Conservation (phyloP, 2,797 vertebrate genomes). For the Pseudomugil gertrudae region DNA sequence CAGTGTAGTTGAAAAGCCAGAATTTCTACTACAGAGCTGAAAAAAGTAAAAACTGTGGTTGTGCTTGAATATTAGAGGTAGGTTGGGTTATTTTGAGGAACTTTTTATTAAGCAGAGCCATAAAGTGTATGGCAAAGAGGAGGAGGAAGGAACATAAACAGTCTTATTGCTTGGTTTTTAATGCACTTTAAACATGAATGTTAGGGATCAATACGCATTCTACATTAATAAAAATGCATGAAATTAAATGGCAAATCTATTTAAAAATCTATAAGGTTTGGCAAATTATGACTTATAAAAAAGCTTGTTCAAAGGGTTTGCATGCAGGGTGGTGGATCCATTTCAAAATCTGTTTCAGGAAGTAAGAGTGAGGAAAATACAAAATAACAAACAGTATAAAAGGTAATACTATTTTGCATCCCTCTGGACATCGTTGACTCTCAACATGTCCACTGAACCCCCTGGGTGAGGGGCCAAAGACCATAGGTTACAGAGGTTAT, state of each 20-base stretch:
- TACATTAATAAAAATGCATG: conserved; percentile 1
- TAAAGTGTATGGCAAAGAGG: background rate
- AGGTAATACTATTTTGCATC: conserved; percentile 32
- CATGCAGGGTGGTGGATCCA: conserved; percentile 3
- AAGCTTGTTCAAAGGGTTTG: background rate
- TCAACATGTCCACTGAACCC: conserved; percentile 56
- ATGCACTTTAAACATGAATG: conserved; percentile 12
- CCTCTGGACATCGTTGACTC: conserved; percentile 72
- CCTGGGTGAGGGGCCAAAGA: conserved; percentile 53
- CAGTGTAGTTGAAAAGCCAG: conserved; percentile 8
- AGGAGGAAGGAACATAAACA: background rate
- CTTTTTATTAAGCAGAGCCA: too few relatives aligned
- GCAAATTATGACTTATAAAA: too few relatives aligned
- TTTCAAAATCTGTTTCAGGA: conserved; percentile 50
- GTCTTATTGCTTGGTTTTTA: conserved; percentile 4
- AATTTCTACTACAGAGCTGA: background rate
- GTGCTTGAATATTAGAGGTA: background rate
- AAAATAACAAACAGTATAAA: conserved; percentile 42
- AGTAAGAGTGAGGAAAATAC: conserved; percentile 24
- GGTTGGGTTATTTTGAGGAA: too few relatives aligned
- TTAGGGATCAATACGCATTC: too few relatives aligned
- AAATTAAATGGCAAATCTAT: background rate
- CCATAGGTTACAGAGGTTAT: conserved; percentile 49
- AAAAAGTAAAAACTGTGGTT: background rate
- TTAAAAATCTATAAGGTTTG: too few relatives aligned